Percentiles rank a stretch among this genome's conserved stretches.
Conservation (phyloP, 2,113 vertebrate genomes). For the Stercorarius parasiticus region DNA sequence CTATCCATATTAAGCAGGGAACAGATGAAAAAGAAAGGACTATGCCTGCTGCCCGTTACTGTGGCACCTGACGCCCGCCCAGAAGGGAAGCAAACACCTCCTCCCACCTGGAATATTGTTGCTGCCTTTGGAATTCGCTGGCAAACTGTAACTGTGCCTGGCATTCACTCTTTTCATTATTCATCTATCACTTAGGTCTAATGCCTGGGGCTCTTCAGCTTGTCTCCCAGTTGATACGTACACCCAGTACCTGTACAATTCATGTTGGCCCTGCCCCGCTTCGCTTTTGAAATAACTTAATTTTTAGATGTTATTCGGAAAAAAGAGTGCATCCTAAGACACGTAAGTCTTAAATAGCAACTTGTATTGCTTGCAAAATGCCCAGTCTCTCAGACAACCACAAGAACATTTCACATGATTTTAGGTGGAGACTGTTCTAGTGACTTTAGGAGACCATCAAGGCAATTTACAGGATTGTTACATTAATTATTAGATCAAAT, state of each 20-base stretch:
- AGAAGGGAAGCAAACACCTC: slow-evolving; percentile 4
- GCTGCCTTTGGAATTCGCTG: background rate
- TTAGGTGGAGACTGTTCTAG: background rate
- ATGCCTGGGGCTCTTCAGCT: background rate
- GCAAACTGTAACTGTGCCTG: background rate
- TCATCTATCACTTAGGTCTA: background rate
- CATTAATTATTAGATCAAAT: background rate
- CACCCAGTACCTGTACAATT: background rate
- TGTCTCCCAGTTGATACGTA: background rate
- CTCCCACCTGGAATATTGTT: background rate
- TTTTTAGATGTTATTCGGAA: background rate
- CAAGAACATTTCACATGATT: background rate
- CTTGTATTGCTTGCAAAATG: background rate
- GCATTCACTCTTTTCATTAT: background rate
- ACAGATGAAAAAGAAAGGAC: background rate
- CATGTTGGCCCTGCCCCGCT: background rate
- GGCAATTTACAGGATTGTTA: background rate
- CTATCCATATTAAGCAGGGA: background rate
- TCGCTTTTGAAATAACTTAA: background rate
- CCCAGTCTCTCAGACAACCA: background rate
- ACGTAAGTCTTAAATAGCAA: background rate
- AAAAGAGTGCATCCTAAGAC: background rate
- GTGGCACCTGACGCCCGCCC: background rate
- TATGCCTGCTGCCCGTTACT: background rate
- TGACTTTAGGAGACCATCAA: background rate